Evolutionary conservation across 2,888 invertebrate genomes (phyloP).

Genomic region (Chorisops tibialis): DNA sequence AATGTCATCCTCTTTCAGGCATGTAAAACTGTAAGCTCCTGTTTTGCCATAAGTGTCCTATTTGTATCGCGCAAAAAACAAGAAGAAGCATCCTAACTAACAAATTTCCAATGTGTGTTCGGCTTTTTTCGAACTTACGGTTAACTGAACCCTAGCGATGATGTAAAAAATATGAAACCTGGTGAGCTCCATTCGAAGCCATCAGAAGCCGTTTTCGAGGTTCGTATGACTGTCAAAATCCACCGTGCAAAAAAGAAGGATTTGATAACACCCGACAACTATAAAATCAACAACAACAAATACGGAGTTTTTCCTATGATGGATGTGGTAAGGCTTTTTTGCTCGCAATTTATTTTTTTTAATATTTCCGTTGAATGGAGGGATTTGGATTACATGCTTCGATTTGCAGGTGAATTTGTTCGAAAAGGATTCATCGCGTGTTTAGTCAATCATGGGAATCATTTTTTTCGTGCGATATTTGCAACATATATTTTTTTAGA

Average conservation of each 20-base stretch:
- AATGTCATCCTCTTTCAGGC: background rate
- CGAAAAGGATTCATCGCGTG: conserved; percentile 10
- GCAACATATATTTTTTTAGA: background rate
- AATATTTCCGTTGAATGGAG: background rate
- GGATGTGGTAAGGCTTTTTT: conserved; percentile 2
- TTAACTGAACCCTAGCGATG: no score
- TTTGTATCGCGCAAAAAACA: background rate
- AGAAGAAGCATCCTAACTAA: background rate
- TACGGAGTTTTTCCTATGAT: background rate
- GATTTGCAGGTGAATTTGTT: conserved; percentile 15
- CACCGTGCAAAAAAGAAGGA: background rate
- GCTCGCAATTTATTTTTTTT: background rate
- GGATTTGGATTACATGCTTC: conserved; percentile 15
- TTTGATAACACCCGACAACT: no score
- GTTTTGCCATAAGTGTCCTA: background rate
- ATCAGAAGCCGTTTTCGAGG: conserved; percentile 3
- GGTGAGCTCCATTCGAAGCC: background rate
- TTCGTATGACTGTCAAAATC: conserved; percentile 9
- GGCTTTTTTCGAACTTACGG: no score
- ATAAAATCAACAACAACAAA: no score
- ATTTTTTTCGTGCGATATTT: background rate
- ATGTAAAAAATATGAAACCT: conserved; percentile 1
- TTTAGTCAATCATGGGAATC: conserved; percentile 13
- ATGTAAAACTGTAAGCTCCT: conserved; percentile 8
- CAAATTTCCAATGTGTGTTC: background rate